phyloP scores from a whole-genome alignment of 2,113 vertebrate genomes.

The Silurus meridionalis region DNA sequence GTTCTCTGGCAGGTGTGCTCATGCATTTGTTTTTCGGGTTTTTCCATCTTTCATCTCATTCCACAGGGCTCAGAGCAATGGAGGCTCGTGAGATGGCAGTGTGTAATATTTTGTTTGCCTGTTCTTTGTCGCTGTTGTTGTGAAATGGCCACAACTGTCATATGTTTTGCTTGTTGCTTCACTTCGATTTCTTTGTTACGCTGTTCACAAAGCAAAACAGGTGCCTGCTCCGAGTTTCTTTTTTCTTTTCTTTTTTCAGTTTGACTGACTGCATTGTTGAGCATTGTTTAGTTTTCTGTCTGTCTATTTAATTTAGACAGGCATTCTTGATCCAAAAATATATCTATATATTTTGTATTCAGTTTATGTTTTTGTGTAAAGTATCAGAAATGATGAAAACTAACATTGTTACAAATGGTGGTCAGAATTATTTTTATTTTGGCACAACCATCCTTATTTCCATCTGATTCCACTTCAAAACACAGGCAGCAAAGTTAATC shows the following conservation, averaged over 20 bases:
- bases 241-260: background rate
- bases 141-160: slow-evolving; percentile 59
- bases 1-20: slow-evolving; percentile 74
- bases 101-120: slow-evolving; percentile 56
- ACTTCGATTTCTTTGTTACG: background rate
- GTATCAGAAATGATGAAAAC: background rate
- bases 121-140: slow-evolving; percentile 39
- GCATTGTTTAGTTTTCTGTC: background rate
- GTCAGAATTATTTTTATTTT: background rate
- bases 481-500: background rate
- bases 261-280: background rate
- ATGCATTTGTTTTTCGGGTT: slow-evolving; percentile 58
- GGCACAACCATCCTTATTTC: background rate
- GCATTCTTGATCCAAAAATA: background rate
- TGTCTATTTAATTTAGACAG: background rate
- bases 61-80: slow-evolving; percentile 35
- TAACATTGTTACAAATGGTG: background rate
- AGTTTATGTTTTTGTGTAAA: background rate
- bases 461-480: background rate
- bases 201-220: background rate
- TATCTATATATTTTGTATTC: background rate
- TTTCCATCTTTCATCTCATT: slow-evolving; percentile 65
- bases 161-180: slow-evolving; percentile 50
- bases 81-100: slow-evolving; percentile 73
- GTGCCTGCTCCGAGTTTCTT: background rate